Base-by-base conservation (phyloP, 1,140 invertebrate species). In the Drosophila repletoides region DNA sequence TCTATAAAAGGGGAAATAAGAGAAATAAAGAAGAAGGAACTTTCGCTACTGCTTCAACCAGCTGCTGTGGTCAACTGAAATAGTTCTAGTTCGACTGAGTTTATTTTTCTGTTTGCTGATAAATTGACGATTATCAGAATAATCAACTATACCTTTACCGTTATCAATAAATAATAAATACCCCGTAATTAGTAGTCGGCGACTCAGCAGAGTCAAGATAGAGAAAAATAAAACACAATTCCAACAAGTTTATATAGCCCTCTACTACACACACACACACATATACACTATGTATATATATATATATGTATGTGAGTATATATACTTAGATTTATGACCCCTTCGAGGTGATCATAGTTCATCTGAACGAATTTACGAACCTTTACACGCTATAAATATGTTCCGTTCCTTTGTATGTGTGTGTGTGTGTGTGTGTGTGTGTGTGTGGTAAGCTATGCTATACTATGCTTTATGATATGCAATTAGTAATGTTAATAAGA, bases 31-130 rank as follows among this genome's bases (percentile, higher is more conserved):
- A 45, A 45, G 38, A 31, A 15, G 4, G 28, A 40, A 1, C 41
- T 29, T 51, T 41, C 34, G 31, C 36, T 59, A 67, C 76, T 64
- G 46, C 41, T 28, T 14, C 63, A 28, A 28, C 26, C 55, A 48
- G 31, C 51, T 19, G 49, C 40, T 33, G 53, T 65, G 36, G 14
- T 51, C 33, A 64, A 81, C 79, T 77, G 46, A 84, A 53, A 51
- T 66, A 45, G 10, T 38, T 7, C 17, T 24, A 15, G n/a, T 51
- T 51, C 22, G 45, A 60, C 36, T 43, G 45, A 36, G n/a, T 55
- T 3, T 49, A 5, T 41, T n/a, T n/a, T n/a, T n/a, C 31, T 5
- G 31, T 14, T 10, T 12, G 21, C 14, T 59, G 41, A 59, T 19
- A 15, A 17, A 45, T 58, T 34, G 5, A 26, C 28, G 63, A 60